Evolutionary conservation across 2,888 invertebrate species (phyloP), one percentile per base, ranked within the genome.

Genomic region (Trachelus iudaicus): DNA sequence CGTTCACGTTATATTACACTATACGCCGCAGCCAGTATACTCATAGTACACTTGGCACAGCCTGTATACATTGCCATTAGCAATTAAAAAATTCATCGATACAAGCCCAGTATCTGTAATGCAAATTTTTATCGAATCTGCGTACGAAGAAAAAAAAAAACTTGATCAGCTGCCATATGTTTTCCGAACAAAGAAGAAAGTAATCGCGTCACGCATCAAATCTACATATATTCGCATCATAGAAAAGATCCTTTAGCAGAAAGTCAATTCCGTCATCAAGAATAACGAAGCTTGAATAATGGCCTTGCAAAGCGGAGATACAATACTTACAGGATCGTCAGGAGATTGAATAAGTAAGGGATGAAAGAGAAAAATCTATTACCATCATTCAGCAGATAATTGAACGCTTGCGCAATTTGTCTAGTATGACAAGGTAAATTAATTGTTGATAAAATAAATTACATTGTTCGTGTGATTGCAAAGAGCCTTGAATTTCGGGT

Each of bases 401-500:
- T 23, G 23, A 56, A 23, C 56, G 56, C 56, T 23, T 15, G 56
- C 56, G 23, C 23, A 56, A 2, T 23, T 23, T 56, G 23, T 56
- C 23, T 56, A 56, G 23, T 23, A 56, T 40, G 15, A 40, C 15
- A 56, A 9, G 15, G 23, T 9, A 15, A 40, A 40, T 15, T 40
- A 40, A 40, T 56, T 56, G 23, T 56, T 56, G 23, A 56, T 56
- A 23, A 56, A 56, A 56, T 56, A 56, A 56, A 56, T 56, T 9
- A 56, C 23, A 56, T 56, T 23, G 6, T 56, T 56, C 56, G 56
- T 13, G 31, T 31, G 71, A 31, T 71, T 71, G 33, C 34, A 71
- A 71, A 71, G 71, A 71, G 71, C 71, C 3, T 71, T 31, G 23
- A 71, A 31, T 31, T 12, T 71, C 71, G 83, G 79, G 79, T 82